Evolutionary conservation across 2,888 invertebrate genomes (phyloP).

Genomic region (Eubasilissa splendida): DNA sequence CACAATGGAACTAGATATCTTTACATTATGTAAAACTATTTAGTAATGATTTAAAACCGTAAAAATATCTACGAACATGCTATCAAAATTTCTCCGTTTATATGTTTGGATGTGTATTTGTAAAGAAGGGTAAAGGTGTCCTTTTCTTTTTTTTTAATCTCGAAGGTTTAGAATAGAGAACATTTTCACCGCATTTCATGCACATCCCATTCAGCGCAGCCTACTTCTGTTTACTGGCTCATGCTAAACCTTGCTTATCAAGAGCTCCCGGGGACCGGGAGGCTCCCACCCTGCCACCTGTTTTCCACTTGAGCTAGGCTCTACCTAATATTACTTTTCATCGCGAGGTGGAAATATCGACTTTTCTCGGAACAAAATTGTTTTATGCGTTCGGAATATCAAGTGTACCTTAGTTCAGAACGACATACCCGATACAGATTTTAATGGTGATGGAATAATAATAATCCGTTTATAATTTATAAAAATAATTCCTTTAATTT

Average conservation of each 20-base stretch:
- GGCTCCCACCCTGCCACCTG: background rate
- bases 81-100: too few species aligned
- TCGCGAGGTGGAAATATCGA: conserved; percentile 30
- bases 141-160: conserved; percentile 1
- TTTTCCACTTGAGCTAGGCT: conserved; percentile 12
- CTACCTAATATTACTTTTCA: conserved; percentile 22
- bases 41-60: too few species aligned
- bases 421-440: background rate
- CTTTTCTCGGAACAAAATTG: conserved; percentile 18
- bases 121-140: background rate
- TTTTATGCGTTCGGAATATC: conserved; percentile 26
- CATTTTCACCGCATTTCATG: background rate
- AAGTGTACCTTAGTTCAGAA: background rate
- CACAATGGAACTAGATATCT: too few species aligned
- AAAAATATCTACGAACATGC: too few species aligned
- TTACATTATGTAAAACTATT: too few species aligned
- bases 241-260: background rate
- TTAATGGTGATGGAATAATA: background rate
- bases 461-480: too few species aligned
- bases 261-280: background rate
- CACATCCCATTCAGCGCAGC: conserved; percentile 7
- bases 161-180: background rate
- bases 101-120: too few species aligned
- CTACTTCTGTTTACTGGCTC: background rate
- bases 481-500: too few species aligned